Evolutionary conservation across 1,140 invertebrate species (phyloP).

Genomic region (Drosophila obscura): DNA sequence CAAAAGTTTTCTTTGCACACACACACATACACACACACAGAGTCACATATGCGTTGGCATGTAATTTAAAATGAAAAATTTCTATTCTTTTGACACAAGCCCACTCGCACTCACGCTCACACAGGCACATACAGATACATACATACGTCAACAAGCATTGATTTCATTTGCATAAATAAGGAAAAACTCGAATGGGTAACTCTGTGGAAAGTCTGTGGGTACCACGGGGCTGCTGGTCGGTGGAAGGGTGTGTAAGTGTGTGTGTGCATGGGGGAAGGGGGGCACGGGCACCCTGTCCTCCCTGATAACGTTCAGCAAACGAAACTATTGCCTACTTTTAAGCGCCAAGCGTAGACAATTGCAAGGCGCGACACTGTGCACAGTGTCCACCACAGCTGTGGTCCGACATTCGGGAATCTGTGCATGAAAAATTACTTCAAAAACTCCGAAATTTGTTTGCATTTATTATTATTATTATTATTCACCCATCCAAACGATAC

Average conservation of each 20-base stretch:
- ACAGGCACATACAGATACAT: slow-evolving; percentile 18
- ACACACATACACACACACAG: slow-evolving; percentile 22
- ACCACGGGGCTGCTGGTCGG: neutral
- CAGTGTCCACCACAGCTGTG: no score
- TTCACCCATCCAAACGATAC: no score
- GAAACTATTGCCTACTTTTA: slow-evolving; percentile 46
- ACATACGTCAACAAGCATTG: slow-evolving; percentile 62
- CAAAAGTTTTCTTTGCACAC: slow-evolving; percentile 68
- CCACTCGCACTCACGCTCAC: slow-evolving; percentile 24
- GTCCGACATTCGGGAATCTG: neutral
- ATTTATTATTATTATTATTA: no score
- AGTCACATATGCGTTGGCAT: slow-evolving; percentile 31
- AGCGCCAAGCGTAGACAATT: neutral
- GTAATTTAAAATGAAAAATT: slow-evolving; percentile 79
- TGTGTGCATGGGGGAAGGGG: no score
- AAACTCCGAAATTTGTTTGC: no score
- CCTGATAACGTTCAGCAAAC: slow-evolving; percentile 16
- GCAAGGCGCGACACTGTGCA: slow-evolving; percentile 3
- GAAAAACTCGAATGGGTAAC: slow-evolving; percentile 30
- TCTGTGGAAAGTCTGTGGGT: slow-evolving; percentile 4
- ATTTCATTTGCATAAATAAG: slow-evolving; percentile 80
- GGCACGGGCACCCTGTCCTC: neutral
- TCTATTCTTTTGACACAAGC: slow-evolving; percentile 76
- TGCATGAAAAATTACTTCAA: neutral
- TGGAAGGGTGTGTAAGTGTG: neutral